Conservation (phyloP, 37 sponge, comb jelly and placozoan species). For the Dysidea cf. avara region DNA sequence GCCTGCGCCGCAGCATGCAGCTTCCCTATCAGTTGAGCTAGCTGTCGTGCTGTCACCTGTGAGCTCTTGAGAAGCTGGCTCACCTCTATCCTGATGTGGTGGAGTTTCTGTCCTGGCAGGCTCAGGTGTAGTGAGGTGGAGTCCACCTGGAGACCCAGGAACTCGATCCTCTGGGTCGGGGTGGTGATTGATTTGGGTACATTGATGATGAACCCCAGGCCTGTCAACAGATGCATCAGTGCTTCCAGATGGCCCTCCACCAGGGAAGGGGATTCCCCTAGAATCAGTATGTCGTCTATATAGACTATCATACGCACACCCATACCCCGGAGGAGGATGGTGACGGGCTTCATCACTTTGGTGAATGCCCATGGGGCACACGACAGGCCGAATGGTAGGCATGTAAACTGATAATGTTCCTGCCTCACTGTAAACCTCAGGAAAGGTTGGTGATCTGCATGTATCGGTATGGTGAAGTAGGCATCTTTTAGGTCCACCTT, state of each 20-base stretch:
- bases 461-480: constrained; percentile 18
- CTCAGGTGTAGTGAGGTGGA: not conserved
- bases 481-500: too few species aligned
- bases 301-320: too few species aligned
- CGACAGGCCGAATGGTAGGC: too few species aligned
- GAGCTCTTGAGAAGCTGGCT: too few species aligned
- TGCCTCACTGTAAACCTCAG: constrained; percentile 10
- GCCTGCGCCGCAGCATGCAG: constrained; percentile 22
- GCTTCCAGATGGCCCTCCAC: not conserved
- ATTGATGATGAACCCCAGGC: constrained; percentile 18
- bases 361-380: too few species aligned
- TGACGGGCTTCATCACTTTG: too few species aligned
- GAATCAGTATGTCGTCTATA: too few species aligned
- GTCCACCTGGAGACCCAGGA: constrained; percentile 11
- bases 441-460: not conserved
- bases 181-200: too few species aligned
- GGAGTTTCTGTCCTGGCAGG: too few species aligned
- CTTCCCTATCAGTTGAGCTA: constrained; percentile 27
- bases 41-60: too few species aligned
- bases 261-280: constrained; percentile 6
- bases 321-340: too few species aligned
- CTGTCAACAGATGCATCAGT: not conserved
- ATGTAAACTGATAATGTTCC: not conserved
- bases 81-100: too few species aligned
- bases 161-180: constrained; percentile 23